phyloP scores from a whole-genome alignment of 2,888 invertebrate genomes.

The Eurois occulta region DNA sequence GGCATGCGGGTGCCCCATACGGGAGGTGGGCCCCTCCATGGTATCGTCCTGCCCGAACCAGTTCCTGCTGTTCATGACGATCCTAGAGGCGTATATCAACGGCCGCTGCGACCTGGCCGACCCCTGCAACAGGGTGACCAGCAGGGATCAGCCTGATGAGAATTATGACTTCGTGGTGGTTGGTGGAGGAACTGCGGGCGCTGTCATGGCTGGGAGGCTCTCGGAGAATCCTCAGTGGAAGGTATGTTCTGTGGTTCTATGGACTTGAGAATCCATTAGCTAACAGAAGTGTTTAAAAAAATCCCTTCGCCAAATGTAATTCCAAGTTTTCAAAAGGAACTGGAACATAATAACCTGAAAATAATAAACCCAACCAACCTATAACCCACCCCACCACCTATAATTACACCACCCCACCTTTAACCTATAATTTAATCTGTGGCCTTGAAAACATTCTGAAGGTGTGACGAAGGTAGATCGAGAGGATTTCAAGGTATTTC shows the following conservation, averaged over 20 bases:
- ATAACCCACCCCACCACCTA: too few species aligned
- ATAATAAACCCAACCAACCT: too few species aligned
- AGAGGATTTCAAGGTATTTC: too few species aligned
- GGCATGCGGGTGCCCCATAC: constrained; percentile 90
- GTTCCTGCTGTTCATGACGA: constrained; percentile 92
- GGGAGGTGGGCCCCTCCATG: constrained; percentile 90
- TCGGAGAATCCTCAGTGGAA: constrained; percentile 92
- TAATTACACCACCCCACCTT: too few species aligned
- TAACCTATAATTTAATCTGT: not conserved
- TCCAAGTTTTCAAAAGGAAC: not conserved
- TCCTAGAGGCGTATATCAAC: constrained; percentile 91
- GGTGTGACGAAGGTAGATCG: too few species aligned
- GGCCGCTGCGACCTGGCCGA: constrained; percentile 91
- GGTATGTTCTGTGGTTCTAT: constrained; percentile 69
- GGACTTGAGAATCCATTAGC: not conserved
- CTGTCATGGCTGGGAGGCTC: constrained; percentile 92
- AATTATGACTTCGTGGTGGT: constrained; percentile 92
- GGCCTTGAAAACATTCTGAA: not conserved
- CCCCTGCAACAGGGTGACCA: constrained; percentile 90
- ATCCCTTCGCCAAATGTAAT: not conserved
- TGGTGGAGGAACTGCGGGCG: constrained; percentile 92
- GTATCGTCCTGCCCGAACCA: constrained; percentile 90
- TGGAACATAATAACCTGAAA: too few species aligned
- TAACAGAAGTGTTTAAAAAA: too few species aligned
- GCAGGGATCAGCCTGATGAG: constrained; percentile 81